phyloP scores from a whole-genome alignment of 2,797 vertebrate genomes.

The Apogon talboti region DNA sequence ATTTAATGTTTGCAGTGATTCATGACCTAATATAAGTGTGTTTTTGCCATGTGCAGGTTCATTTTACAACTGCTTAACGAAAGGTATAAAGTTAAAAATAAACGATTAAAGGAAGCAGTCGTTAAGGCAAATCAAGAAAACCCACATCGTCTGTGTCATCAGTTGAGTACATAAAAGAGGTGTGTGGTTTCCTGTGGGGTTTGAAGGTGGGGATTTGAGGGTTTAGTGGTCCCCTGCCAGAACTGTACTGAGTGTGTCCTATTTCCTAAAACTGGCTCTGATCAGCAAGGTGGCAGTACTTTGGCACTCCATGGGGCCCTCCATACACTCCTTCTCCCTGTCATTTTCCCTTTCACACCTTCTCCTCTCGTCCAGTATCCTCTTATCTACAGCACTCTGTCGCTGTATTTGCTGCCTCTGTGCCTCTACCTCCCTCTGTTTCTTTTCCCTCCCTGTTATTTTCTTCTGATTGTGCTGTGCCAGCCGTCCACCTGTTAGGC shows the following conservation, averaged over 20 bases:
- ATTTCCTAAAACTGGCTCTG: conserved; percentile 54
- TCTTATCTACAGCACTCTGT: conserved; percentile 48
- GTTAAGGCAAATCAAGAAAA: background rate
- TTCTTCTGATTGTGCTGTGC: conserved; percentile 59
- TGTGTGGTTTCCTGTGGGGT: conserved; percentile 29
- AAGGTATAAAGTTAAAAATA: too few relatives aligned
- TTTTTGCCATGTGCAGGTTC: conserved; percentile 16
- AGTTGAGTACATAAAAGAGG: background rate
- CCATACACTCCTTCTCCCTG: conserved; percentile 19
- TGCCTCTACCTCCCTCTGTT: conserved; percentile 18
- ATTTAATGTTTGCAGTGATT: conserved; percentile 28
- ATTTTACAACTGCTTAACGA: background rate
- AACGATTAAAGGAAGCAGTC: background rate
- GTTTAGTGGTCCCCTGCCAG: conserved; percentile 31
- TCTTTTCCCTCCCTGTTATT: conserved; percentile 33
- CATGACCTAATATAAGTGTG: conserved; percentile 25
- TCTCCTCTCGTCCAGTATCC: conserved; percentile 19
- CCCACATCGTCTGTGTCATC: conserved; percentile 1
- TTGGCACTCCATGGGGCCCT: conserved; percentile 31
- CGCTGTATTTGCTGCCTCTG: conserved; percentile 20
- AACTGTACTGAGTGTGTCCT: conserved; percentile 28
- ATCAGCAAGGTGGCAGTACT: conserved; percentile 49
- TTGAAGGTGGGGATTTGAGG: conserved; percentile 39
- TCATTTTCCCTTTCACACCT: conserved; percentile 55
- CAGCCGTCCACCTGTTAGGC: conserved; percentile 54